These are phyloP conservation scores for Creontiades dilutus DNA, from an alignment of 2,888 invertebrate species.

Conservation along the genomic window DNA sequence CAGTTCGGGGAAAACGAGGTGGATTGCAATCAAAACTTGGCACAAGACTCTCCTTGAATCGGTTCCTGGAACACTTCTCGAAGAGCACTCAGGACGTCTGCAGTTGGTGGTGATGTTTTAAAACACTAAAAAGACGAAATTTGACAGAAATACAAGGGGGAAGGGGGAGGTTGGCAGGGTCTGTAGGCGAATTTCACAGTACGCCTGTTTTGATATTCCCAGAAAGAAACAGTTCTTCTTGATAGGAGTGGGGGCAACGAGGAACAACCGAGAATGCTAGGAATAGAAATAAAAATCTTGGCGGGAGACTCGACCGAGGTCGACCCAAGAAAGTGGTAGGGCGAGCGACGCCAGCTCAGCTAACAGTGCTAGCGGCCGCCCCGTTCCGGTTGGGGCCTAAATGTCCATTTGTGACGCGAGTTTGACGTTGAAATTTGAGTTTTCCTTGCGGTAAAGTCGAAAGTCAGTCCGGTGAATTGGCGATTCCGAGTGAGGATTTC, in stretches of 20 bases:
- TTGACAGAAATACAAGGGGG: neutral
- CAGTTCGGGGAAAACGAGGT: neutral
- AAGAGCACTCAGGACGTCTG: neutral
- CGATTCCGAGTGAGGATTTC: neutral
- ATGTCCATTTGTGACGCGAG: conserved; percentile 1
- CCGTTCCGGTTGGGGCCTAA: conserved; percentile 28
- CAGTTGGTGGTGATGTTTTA: neutral
- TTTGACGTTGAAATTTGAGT: neutral
- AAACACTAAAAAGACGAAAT: conserved; percentile 10
- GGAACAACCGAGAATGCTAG: conserved; percentile 41
- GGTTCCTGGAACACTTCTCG: neutral
- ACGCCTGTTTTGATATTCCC: neutral
- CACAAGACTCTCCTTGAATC: neutral
- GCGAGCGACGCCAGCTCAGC: conserved; percentile 1
- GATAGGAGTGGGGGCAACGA: neutral
- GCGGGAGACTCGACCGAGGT: conserved; percentile 42
- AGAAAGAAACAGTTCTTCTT: conserved; percentile 14
- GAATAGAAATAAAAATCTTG: conserved; percentile 54
- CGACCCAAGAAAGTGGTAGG: conserved; percentile 40
- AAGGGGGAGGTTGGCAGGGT: neutral
- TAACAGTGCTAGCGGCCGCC: conserved; percentile 28
- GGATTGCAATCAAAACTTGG: neutral
- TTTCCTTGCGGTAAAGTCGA: neutral
- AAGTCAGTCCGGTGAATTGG: neutral
- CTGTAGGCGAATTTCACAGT: conserved; percentile 8